A percentile compares a stretch with the other conserved stretches of the same genome.
These are phyloP conservation scores for Phasia obesa DNA, from an alignment of 2,888 invertebrate species.

Conservation along the genomic window DNA sequence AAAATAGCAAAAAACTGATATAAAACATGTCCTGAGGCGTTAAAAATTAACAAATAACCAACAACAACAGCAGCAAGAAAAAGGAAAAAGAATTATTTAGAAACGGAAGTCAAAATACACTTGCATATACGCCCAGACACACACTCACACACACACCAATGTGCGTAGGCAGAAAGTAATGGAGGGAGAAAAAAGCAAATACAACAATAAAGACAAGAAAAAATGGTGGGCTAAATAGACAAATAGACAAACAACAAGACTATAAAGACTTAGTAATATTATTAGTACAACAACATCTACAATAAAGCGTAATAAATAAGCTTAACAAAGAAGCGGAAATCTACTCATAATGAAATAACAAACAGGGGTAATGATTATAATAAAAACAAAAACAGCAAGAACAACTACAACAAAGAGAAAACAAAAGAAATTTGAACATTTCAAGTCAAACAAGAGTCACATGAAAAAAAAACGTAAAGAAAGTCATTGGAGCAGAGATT, in stretches of 20 bases:
- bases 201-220: constrained; percentile 13
- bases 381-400: constrained; percentile 38
- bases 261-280: constrained; percentile 44
- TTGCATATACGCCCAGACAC: constrained; percentile 4
- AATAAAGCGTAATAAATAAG: background rate
- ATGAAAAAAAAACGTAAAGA: background rate
- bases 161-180: background rate
- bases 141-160: background rate
- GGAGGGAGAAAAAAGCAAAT: background rate
- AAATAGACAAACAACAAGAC: constrained; percentile 47
- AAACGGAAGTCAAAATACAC: constrained; percentile 63
- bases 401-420: background rate
- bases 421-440: background rate
- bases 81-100: constrained; percentile 30
- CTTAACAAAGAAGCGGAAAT: constrained; percentile 57
- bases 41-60: constrained; percentile 63
- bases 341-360: constrained; percentile 68
- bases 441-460: background rate
- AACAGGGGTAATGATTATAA: constrained; percentile 68
- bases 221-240: constrained; percentile 57
- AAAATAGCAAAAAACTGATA: constrained; percentile 26
- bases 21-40: constrained; percentile 57
- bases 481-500: background rate
- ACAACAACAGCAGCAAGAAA: constrained; percentile 34
- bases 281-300: constrained; percentile 33